Evolutionary conservation across 1,140 invertebrate genomes (phyloP), one percentile per base, ranked within the genome.

Genomic region (Scaptodrosophila lebanonensis): DNA sequence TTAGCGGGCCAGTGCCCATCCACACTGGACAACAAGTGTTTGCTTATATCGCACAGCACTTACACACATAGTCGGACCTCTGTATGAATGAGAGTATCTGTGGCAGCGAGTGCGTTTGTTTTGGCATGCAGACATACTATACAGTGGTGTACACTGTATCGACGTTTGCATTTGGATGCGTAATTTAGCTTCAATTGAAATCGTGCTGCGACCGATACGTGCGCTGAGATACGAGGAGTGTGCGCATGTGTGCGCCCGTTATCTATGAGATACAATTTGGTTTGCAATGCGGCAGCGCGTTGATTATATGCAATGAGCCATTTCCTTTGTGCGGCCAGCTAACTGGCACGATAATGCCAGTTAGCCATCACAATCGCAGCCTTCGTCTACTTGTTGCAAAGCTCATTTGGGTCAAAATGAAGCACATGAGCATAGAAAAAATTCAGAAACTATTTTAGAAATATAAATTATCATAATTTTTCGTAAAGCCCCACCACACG

Each of bases 221-320:
- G 53, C 45, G 38, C 35, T n/a, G n/a, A n/a, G n/a, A n/a, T n/a
- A n/a, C n/a, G 2, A 9, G 5, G 32, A 43, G 33, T 39, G 43
- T 47, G 35, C 36, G 32, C 8, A 33, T 33, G 9, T 16, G 36
- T 36, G 43, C 18, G 17, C 16, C 9, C 38, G 12, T 27, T 61
- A 77, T 77, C 67, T 68, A 57, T 60, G 43, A 72, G 59, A 61
- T 77, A 72, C 72, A 72, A 77, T 83, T 75, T 58, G 51, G 62
- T 58, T 49, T 30, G 38, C 48, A 51, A 49, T 53, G 43, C 49
- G 35, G 47, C 39, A 64, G 47, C 20, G 61, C 48, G 38, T 48
- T 60, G 49, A 68, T 79, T 82, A 75, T 59, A 59, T 54, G 69
- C 75, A 82, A 82, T 79, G 73, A 79, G 61, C 69, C 75, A 69